phyloP scores from a whole-genome alignment of 2,113 vertebrate genomes.

The Morone chrysops region DNA sequence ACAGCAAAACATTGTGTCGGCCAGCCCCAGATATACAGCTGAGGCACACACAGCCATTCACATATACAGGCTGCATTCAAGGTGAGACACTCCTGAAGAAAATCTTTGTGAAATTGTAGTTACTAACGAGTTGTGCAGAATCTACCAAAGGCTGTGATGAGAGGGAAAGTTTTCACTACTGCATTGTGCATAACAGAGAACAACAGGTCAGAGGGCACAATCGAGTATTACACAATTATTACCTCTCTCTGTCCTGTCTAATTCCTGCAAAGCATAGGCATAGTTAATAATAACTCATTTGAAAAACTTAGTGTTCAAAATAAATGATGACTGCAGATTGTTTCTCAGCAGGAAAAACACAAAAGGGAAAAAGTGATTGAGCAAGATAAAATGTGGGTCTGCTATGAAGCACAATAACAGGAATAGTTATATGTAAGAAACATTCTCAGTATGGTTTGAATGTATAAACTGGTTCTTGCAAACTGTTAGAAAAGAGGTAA shows the following conservation, averaged over 20 bases:
- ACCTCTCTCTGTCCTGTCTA: not conserved
- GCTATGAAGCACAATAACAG: too few species aligned
- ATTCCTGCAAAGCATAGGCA: not conserved
- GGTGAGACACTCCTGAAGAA: not conserved
- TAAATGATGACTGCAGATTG: too few species aligned
- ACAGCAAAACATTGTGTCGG: conserved; percentile 3
- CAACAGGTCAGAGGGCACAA: not conserved
- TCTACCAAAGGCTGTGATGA: not conserved
- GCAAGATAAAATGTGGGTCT: too few species aligned
- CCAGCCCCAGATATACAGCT: not conserved
- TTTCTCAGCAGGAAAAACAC: too few species aligned
- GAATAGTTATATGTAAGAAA: too few species aligned
- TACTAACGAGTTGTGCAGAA: not conserved
- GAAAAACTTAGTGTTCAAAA: too few species aligned
- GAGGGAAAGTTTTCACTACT: not conserved
- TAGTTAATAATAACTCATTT: too few species aligned
- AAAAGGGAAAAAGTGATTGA: too few species aligned
- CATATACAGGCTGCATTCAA: not conserved
- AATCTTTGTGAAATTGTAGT: not conserved
- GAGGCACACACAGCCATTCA: not conserved
- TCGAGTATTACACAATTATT: not conserved
- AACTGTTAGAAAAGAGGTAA: too few species aligned
- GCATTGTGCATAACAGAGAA: not conserved
- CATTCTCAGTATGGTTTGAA: too few species aligned
- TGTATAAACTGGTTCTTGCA: too few species aligned